Conservation (phyloP, 1,140 invertebrate species). For the Gryllus bimaculatus region DNA sequence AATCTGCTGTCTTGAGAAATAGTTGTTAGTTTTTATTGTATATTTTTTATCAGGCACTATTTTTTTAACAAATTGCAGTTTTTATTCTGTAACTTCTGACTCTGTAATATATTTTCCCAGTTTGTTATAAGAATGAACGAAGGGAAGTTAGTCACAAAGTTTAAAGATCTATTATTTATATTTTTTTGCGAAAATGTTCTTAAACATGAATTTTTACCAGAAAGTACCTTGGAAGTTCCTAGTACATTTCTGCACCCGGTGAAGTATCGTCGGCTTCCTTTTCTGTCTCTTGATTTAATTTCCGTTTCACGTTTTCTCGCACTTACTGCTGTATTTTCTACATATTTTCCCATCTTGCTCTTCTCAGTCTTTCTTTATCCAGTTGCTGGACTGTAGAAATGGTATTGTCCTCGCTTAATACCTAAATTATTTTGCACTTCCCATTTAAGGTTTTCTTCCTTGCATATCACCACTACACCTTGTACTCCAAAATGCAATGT, state of each 20-base stretch:
- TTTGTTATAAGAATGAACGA: neutral
- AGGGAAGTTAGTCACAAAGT: neutral
- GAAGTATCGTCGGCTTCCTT: neutral
- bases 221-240: neutral
- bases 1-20: neutral
- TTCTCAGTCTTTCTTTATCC: neutral
- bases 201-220: neutral
- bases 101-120: neutral
- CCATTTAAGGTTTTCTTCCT: neutral
- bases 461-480: neutral
- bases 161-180: neutral
- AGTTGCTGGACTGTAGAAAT: neutral
- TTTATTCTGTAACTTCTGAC: neutral
- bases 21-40: neutral
- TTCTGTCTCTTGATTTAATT: neutral
- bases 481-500: slow-evolving; percentile 7
- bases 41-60: neutral
- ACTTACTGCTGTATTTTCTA: neutral
- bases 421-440: neutral
- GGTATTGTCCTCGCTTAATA: neutral
- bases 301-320: neutral
- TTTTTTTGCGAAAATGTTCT: neutral
- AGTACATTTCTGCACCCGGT: neutral
- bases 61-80: neutral
- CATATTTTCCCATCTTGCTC: neutral